Conservation (phyloP, 2,888 invertebrate species). For the Alentia gelatinosa region DNA sequence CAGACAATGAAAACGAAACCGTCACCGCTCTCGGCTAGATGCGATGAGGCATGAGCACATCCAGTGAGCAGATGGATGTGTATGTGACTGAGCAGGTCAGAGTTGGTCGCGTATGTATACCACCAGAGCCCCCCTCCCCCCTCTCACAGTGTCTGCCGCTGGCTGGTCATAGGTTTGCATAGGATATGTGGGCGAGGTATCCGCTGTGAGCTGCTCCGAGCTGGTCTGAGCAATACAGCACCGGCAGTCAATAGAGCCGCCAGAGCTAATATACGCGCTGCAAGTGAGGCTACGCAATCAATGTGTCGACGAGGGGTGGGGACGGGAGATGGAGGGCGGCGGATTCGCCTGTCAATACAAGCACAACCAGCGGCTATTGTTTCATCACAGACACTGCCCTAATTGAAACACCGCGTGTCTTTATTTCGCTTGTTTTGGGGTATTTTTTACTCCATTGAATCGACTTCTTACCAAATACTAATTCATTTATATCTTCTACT, state of each 20-base stretch:
- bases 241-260: not conserved
- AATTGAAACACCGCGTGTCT: no score
- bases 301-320: not conserved
- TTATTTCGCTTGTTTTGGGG: no score
- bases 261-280: not conserved
- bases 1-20: no score
- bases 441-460: no score
- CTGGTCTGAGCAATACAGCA: not conserved
- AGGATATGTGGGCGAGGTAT: not conserved
- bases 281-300: not conserved
- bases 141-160: not conserved
- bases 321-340: not conserved
- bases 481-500: no score
- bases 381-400: not conserved
- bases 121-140: not conserved
- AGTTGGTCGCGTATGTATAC: no score
- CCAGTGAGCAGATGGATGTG: no score
- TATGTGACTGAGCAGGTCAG: not conserved
- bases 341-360: not conserved
- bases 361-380: not conserved
- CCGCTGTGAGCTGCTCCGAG: not conserved
- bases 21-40: no score
- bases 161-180: not conserved
- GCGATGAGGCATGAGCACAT: no score
- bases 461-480: no score